A percentile compares a stretch with the other conserved stretches of the same genome.
These are phyloP conservation scores for Clupea harengus DNA, from an alignment of 2,113 vertebrate species.

Conservation along the genomic window DNA sequence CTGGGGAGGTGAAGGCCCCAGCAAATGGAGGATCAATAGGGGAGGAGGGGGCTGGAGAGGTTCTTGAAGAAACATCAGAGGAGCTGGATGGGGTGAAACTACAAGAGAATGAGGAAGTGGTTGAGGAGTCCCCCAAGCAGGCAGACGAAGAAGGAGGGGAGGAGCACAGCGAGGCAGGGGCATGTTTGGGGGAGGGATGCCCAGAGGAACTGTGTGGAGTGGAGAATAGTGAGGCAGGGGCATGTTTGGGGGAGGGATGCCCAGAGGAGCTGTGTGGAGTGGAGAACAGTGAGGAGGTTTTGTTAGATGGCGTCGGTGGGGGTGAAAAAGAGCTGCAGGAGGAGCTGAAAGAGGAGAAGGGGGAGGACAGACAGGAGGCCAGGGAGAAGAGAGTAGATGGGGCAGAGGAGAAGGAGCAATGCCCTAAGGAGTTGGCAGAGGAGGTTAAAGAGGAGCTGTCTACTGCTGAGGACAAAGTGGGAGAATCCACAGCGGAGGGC, in stretches of 20 bases:
- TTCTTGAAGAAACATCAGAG: neutral
- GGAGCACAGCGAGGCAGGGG: neutral
- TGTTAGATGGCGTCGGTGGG: neutral
- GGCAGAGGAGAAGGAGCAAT: conserved; percentile 13
- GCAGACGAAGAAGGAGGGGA: neutral
- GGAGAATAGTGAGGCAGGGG: too few relatives aligned
- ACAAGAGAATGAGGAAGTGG: neutral
- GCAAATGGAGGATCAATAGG: too few relatives aligned
- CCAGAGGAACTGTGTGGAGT: too few relatives aligned
- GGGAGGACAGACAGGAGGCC: neutral
- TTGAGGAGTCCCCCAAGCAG: neutral
- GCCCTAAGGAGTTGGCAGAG: neutral
- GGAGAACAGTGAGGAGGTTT: neutral
- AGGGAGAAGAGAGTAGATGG: neutral
- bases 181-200: too few relatives aligned
- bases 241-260: neutral
- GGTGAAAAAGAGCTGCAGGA: neutral
- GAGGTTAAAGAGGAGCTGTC: neutral
- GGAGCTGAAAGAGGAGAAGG: neutral
- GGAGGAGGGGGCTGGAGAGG: too few relatives aligned
- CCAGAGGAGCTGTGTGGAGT: neutral
- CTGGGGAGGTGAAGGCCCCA: too few relatives aligned
- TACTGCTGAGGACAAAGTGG: neutral
- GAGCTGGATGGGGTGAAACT: neutral
- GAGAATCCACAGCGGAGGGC: neutral